Base-by-base conservation (phyloP, 2,113 vertebrate genomes). In the Neoarius graeffei region DNA sequence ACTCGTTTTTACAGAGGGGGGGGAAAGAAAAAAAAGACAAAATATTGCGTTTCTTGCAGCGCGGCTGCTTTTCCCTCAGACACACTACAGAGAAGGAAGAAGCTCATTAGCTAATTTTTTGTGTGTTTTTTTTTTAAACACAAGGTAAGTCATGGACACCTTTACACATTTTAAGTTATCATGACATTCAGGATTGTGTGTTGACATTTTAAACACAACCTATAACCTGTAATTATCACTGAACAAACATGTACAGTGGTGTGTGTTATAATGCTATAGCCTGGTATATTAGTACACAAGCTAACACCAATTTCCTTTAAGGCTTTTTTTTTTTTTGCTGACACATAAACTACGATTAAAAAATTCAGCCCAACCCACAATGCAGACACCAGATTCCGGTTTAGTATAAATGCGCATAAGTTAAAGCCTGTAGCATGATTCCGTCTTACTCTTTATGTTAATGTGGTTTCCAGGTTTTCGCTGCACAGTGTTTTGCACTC, bases 321-420 rank as follows among this genome's bases (percentile, higher is more conserved):
- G 54, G 11, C 9, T 4, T 9, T 17, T 30, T 27, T 25, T 3
- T 23, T 13, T 56, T 79, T 56, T 71, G 73, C 73, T 73, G 64
- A 81, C 57, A 86, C 76, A 77, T 60, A 64, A 50, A 57, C 10
- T 60, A 23, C 23, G 10, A 62, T 20, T 50, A 71, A 73, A 57
- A n/a, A 57, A 23, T 48, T 42, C 48, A 64, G 80, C 86, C 60
- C 64, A 83, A 23, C 84, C 76, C 66, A 76, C 50, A 64, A 76
- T 88, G 79, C 86, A 85, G 76, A 10, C 77, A 25, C 57, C 4
- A 19, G n/a, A 23, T 81, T 71, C 73, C 3, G 42, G 42, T 42
- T 42, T 42, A 81, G n/a, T 86, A 83, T 81, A 87, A 82, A 60
- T 83, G 86, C 86, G 81, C 81, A 76, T 35, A 87, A 87, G 81